A percentile compares a stretch with the other conserved stretches of the same genome.
These are phyloP conservation scores for Brenthis daphne DNA, from an alignment of 2,888 invertebrate species.

Conservation along the genomic window DNA sequence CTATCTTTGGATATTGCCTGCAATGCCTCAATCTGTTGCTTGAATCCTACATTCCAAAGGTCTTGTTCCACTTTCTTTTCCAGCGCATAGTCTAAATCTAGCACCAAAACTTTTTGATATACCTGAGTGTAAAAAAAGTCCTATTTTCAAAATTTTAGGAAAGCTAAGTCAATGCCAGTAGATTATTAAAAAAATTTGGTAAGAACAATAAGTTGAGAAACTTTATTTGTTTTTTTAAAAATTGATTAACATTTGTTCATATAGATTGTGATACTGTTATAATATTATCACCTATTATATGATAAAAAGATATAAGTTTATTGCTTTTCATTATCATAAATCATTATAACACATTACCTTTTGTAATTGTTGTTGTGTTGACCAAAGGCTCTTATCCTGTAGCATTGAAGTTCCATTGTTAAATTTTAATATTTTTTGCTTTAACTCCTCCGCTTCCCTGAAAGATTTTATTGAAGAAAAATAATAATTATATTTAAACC, in stretches of 20 bases:
- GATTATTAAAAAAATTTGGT: not conserved
- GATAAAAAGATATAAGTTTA: constrained; percentile 4
- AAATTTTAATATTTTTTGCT: constrained; percentile 85
- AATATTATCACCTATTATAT: not conserved
- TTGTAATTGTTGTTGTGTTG: constrained; percentile 73
- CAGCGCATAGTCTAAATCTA: constrained; percentile 92
- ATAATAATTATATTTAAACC: not conserved
- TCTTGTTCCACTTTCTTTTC: constrained; percentile 95
- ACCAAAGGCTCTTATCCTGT: constrained; percentile 72
- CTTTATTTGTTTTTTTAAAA: too few species aligned
- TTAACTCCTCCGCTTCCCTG: constrained; percentile 89
- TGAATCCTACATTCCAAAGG: constrained; percentile 94
- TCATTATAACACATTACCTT: constrained; percentile 54
- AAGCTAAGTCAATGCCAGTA: not conserved
- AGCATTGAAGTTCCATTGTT: constrained; percentile 80
- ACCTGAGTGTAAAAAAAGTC: constrained; percentile 69
- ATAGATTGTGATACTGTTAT: too few species aligned
- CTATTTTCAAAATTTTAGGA: not conserved
- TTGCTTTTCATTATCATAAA: not conserved
- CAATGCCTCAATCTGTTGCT: constrained; percentile 90
- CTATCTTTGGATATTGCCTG: constrained; percentile 90
- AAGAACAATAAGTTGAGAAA: too few species aligned
- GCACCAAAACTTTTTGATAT: constrained; percentile 88
- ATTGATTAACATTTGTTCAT: too few species aligned
- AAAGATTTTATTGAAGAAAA: constrained; percentile 1